These are phyloP conservation scores for Eretmochelys imbricata DNA, from an alignment of 2,113 vertebrate species.

Conservation along the genomic window DNA sequence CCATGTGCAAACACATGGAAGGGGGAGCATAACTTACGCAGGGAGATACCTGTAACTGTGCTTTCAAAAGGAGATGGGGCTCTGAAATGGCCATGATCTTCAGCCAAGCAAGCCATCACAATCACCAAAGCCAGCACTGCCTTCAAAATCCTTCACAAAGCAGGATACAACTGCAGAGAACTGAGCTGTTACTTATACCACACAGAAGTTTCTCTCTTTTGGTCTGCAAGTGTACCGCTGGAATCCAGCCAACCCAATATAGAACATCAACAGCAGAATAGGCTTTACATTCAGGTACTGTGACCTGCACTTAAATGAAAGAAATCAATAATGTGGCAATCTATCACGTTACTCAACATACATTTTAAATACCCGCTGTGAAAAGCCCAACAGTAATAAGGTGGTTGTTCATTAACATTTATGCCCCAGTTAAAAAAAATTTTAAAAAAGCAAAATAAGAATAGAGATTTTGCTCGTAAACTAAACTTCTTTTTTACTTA, in stretches of 20 bases:
- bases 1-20: background rate
- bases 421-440: background rate
- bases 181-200: background rate
- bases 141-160: background rate
- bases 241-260: fast-evolving
- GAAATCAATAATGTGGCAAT: background rate
- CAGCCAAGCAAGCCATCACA: background rate
- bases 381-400: background rate
- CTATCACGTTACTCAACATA: fast-evolving
- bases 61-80: background rate
- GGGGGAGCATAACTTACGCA: background rate
- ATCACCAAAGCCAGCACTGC: background rate
- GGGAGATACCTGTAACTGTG: background rate
- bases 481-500: background rate
- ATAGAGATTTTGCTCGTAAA: background rate
- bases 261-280: fast-evolving
- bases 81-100: background rate
- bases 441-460: background rate
- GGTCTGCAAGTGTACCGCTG: no score
- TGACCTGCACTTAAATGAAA: background rate
- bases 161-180: background rate
- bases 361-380: no score
- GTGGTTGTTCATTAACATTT: background rate
- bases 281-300: background rate
- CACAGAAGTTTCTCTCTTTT: background rate